A percentile compares a stretch with the other conserved stretches of the same genome.
phyloP scores from a whole-genome alignment of 2,888 invertebrate genomes.

The Dicroscelio sp. region DNA sequence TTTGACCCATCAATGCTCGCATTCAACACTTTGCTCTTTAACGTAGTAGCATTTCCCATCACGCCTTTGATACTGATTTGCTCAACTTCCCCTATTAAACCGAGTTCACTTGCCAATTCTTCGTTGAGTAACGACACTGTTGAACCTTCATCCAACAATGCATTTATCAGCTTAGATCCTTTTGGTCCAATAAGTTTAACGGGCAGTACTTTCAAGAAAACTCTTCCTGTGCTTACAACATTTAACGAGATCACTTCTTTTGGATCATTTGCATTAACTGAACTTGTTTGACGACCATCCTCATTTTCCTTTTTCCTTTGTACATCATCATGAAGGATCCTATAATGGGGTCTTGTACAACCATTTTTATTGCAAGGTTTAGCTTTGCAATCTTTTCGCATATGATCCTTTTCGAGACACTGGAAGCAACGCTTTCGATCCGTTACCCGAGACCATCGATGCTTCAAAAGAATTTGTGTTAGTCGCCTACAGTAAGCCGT shows the following conservation, averaged over 20 bases:
- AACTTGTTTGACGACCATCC: too few relatives aligned
- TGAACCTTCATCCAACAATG: slow-evolving; percentile 20
- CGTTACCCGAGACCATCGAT: slow-evolving; percentile 16
- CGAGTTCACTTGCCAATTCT: neutral
- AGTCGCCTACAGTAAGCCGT: neutral
- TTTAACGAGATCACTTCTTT: neutral
- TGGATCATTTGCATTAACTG: too few relatives aligned
- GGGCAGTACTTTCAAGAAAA: slow-evolving; percentile 16
- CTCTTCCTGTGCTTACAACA: too few relatives aligned
- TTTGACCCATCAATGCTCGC: neutral
- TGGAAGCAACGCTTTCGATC: slow-evolving; percentile 12
- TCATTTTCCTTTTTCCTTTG: neutral
- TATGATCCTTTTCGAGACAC: slow-evolving; percentile 26
- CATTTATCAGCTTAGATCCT: neutral
- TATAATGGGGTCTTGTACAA: slow-evolving; percentile 10
- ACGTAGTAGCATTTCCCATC: neutral
- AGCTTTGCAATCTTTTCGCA: neutral
- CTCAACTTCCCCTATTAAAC: neutral
- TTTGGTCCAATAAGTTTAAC: neutral
- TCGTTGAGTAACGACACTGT: neutral
- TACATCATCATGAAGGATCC: neutral
- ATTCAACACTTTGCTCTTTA: neutral
- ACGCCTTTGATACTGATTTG: slow-evolving; percentile 7
- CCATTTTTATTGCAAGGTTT: neutral
- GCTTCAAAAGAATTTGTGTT: neutral